Conservation (phyloP, 2,113 vertebrate genomes). For the Corythornis madagascariensis region DNA sequence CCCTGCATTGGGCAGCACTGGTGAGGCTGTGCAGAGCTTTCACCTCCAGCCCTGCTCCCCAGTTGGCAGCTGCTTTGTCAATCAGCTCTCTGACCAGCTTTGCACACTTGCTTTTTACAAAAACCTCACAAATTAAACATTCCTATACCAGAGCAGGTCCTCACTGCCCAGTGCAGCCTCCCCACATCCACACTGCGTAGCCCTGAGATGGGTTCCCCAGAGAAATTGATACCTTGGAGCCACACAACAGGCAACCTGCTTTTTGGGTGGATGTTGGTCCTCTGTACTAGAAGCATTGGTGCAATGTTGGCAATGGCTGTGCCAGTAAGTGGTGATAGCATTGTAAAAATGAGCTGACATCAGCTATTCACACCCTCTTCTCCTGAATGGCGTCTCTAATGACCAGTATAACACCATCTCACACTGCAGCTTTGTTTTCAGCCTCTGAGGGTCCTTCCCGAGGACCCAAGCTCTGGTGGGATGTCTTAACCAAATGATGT, state of each 20-base stretch:
- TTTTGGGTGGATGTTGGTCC: neutral
- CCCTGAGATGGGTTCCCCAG: neutral
- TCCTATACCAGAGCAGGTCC: neutral
- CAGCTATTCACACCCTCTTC: neutral
- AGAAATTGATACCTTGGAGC: neutral
- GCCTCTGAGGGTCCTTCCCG: neutral
- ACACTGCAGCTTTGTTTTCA: neutral
- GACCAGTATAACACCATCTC: neutral
- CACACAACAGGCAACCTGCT: accelerated
- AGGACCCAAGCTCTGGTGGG: neutral
- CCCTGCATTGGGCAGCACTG: neutral
- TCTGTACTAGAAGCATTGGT: neutral
- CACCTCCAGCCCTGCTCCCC: neutral
- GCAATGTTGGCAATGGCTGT: neutral
- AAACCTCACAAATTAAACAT: neutral
- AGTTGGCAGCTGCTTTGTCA: neutral
- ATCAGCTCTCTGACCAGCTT: neutral
- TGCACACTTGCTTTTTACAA: neutral
- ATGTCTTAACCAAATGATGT: accelerated
- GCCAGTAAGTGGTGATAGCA: neutral
- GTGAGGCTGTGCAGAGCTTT: no score
- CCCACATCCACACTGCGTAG: accelerated
- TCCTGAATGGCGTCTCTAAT: neutral
- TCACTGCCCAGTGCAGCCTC: neutral
- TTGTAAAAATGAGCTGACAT: neutral